Evolutionary conservation across 2,113 vertebrate genomes (phyloP).

Genomic region (Trematocara variabile): DNA sequence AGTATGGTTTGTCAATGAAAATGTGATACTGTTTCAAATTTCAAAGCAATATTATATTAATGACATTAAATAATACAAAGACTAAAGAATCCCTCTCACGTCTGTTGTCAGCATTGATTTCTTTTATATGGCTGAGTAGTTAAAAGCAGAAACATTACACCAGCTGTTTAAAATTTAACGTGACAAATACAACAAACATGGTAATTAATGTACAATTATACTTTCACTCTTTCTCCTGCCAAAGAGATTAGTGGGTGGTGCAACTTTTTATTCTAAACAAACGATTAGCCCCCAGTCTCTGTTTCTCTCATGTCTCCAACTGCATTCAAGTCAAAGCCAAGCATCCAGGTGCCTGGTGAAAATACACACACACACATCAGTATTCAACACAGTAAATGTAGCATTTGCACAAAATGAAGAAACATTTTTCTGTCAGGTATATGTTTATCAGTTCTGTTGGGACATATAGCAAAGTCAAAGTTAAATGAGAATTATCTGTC

Average conservation of each 20-base stretch:
- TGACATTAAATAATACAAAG: conserved; percentile 67
- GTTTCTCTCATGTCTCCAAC: neutral
- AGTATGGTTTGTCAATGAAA: conserved; percentile 65
- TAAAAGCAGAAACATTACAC: neutral
- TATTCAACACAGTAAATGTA: neutral
- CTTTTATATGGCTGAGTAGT: conserved; percentile 1
- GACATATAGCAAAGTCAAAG: neutral
- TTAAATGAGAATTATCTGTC: neutral
- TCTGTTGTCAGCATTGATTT: conserved; percentile 46
- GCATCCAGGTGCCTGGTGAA: neutral
- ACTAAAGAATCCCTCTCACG: conserved; percentile 39
- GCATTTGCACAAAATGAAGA: neutral
- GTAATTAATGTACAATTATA: conserved; percentile 17
- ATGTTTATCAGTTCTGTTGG: neutral
- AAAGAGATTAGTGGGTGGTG: conserved; percentile 22
- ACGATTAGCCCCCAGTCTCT: conserved; percentile 1
- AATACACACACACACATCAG: neutral
- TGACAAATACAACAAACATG: neutral
- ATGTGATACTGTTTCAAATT: conserved; percentile 67
- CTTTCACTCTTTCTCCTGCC: conserved; percentile 9
- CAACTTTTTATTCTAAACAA: conserved; percentile 8
- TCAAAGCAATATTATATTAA: conserved; percentile 74
- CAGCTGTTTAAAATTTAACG: conserved; percentile 10
- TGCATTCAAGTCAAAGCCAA: neutral
- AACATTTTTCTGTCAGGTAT: neutral